Conservation (phyloP, 2,113 vertebrate species). For the Archocentrus centrarchus region DNA sequence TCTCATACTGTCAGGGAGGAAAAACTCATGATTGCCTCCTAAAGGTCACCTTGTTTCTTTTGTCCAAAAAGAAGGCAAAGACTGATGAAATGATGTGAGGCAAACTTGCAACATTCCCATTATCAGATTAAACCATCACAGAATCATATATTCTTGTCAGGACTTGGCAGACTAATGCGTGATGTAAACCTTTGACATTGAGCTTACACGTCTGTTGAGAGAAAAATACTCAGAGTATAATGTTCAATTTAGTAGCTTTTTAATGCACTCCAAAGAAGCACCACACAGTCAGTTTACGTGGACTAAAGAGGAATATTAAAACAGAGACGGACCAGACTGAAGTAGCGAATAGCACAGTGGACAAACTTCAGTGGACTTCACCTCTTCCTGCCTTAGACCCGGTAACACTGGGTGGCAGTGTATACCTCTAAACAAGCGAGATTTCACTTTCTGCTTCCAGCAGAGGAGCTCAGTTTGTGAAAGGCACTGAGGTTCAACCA, state of each 20-base stretch:
- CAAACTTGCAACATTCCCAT: not conserved
- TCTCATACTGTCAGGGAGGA: not conserved
- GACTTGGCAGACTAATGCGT: not conserved
- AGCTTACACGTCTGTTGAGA: not conserved
- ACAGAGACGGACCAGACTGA: not conserved
- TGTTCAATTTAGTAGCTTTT: not conserved
- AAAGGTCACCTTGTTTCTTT: not conserved
- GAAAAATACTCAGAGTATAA: not conserved
- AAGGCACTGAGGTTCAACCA: conserved; percentile 30
- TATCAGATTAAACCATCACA: conserved; percentile 5
- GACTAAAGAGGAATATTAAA: not conserved
- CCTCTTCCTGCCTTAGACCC: conserved; percentile 39
- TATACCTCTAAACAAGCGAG: conserved; percentile 69
- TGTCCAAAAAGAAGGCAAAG: not conserved
- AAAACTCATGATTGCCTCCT: not conserved
- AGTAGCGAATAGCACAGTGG: not conserved
- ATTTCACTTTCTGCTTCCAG: conserved; percentile 50
- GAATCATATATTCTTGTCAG: not conserved
- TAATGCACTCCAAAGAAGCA: not conserved
- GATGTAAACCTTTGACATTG: not conserved
- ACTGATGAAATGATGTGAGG: conserved; percentile 2
- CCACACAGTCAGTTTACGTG: not conserved
- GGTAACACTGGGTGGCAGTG: conserved; percentile 80
- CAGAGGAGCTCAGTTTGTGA: conserved; percentile 29
- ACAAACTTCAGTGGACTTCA: conserved; percentile 17